phyloP scores from a whole-genome alignment of 2,797 vertebrate species.

The Coranthus polyacanthus region DNA sequence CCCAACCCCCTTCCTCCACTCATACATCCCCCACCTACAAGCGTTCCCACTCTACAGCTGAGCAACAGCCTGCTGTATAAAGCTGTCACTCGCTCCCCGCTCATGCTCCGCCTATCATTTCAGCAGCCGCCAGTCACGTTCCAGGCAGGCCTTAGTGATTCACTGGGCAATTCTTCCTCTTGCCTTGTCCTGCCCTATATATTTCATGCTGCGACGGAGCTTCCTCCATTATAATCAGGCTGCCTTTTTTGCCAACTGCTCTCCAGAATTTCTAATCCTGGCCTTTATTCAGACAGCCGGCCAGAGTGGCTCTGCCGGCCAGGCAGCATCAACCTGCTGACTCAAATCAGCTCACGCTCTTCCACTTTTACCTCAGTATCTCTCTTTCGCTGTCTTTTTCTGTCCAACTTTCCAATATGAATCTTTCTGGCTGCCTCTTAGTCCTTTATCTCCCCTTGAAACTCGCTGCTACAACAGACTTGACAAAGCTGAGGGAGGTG shows the following conservation, averaged over 20 bases:
- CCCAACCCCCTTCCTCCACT: slow-evolving; percentile 9
- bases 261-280: slow-evolving; percentile 66
- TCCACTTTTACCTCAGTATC: slow-evolving; percentile 15
- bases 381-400: neutral
- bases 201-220: slow-evolving; percentile 61
- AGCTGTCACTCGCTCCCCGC: slow-evolving; percentile 47
- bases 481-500: slow-evolving; percentile 44
- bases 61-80: slow-evolving; percentile 72
- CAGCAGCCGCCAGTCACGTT: slow-evolving; percentile 73
- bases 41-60: slow-evolving; percentile 65
- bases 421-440: slow-evolving; percentile 33
- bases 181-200: slow-evolving; percentile 74
- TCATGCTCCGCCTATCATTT: slow-evolving; percentile 51
- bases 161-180: slow-evolving; percentile 73
- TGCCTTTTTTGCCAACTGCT: slow-evolving; percentile 64
- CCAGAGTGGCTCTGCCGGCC: slow-evolving; percentile 15
- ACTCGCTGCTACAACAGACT: slow-evolving; percentile 7
- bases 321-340: slow-evolving; percentile 45
- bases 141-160: slow-evolving; percentile 71
- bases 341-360: slow-evolving; percentile 34
- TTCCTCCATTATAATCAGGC: slow-evolving; percentile 67
- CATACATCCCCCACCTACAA: slow-evolving; percentile 59
- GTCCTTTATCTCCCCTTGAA: slow-evolving; percentile 41
- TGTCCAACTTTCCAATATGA: slow-evolving; percentile 15
- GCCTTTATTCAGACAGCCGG: slow-evolving; percentile 46